Evolutionary conservation across 2,797 vertebrate species (phyloP).

Genomic region (Artibeus jamaicensis): DNA sequence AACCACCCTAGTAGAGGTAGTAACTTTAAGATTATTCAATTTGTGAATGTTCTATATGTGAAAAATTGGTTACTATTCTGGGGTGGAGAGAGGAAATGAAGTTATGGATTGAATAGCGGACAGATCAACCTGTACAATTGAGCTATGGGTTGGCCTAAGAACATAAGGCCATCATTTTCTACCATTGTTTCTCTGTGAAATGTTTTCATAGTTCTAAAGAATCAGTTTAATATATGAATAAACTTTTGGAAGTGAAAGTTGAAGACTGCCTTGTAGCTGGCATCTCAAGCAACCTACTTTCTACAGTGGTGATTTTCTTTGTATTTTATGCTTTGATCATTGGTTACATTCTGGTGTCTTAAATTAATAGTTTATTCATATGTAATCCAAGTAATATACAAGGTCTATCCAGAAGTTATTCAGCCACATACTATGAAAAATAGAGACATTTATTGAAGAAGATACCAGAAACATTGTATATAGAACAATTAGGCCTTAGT

Average conservation of each 20-base stretch:
- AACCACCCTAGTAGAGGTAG: background rate
- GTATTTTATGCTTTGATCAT: conserved; percentile 12
- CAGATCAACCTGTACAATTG: background rate
- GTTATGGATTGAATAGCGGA: background rate
- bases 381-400: background rate
- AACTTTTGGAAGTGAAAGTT: conserved; percentile 8
- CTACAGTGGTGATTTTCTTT: background rate
- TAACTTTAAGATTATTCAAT: background rate
- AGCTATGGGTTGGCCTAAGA: background rate
- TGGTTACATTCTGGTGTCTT: conserved; percentile 21
- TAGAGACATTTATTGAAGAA: too few species aligned
- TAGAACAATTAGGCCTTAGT: too few species aligned
- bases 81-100: background rate
- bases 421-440: too few species aligned
- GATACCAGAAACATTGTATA: too few species aligned
- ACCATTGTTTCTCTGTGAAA: conserved; percentile 10
- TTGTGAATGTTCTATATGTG: background rate
- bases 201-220: conserved; percentile 23
- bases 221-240: background rate
- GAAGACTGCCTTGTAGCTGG: background rate
- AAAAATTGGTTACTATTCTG: background rate
- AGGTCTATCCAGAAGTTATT: too few species aligned
- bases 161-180: background rate
- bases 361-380: background rate
- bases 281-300: background rate